Base-by-base conservation (phyloP, 2,113 vertebrate genomes). In the Capra hircus region DNA sequence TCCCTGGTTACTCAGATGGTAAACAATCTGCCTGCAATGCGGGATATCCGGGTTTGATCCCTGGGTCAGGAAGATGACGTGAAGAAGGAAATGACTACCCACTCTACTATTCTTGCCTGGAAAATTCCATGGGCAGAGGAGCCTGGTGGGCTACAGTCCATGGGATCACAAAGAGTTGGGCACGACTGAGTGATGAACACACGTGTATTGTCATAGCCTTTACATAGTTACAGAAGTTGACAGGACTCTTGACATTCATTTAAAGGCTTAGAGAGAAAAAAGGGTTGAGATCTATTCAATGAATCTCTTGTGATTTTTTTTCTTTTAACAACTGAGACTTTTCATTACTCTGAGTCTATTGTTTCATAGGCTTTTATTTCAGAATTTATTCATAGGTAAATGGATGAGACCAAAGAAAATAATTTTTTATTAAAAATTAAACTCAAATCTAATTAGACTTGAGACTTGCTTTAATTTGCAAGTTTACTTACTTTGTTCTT, bases 321-420 rank as follows among this genome's bases (percentile, higher is more conserved):
- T 67, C 78, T 94, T 80, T 0, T 11, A 57, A 53, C 17, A 90
- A 80, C 88, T 90, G 28, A 8, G 83, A 93, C 10, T 90, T 93
- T 89, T 82, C 19, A 48, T 84, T 27, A 71, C 15, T 90, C 14
- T 87, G 60, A 64, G 11, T 93, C 92, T 86, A 27, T 74, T 97
- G 36, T 88, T 97, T 84, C 25, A 52, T 78, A 62, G 30, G 7
- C 17, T 50, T 95, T 91, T 62, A 71, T 91, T 85, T 86, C 25
- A 94, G 16, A 91, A 55, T 91, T 91, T 91, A 91, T 97, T 91
- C 50, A 84, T 30, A 77, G 19, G 3, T 86, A 88, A 95, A 52
- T 91, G 28, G 6, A n/a, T 89, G 10, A 59, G 36, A 53, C 2
- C 52, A 91, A 78, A 94, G 48, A 15, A 88, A 82, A 50, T 71